These are phyloP conservation scores for Lagodon rhomboides DNA, from an alignment of 2,797 vertebrate species.

Conservation along the genomic window DNA sequence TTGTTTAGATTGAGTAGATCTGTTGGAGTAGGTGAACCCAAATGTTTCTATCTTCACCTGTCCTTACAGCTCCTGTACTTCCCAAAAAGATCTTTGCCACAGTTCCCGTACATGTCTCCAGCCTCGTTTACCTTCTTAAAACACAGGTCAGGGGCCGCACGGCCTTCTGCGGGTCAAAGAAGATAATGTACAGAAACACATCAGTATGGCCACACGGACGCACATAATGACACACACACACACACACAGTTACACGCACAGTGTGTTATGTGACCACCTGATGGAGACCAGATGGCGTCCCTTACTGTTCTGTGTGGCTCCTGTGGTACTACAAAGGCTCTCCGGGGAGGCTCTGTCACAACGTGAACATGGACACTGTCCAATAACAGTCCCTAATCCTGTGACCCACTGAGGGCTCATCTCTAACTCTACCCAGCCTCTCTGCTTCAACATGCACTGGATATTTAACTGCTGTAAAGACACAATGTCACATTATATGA, in stretches of 20 bases:
- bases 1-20: background rate
- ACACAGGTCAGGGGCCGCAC: conserved; percentile 90
- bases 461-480: conserved; percentile 5
- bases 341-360: conserved; percentile 52
- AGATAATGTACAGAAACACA: conserved; percentile 26
- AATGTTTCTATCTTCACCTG: conserved; percentile 82
- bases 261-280: conserved; percentile 54
- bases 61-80: conserved; percentile 90
- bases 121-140: conserved; percentile 94
- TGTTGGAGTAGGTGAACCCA: background rate
- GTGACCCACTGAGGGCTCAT: conserved; percentile 33
- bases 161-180: conserved; percentile 84
- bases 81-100: conserved; percentile 92
- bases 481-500: background rate
- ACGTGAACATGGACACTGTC: conserved; percentile 55
- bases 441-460: background rate
- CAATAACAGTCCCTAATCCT: conserved; percentile 54
- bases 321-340: conserved; percentile 66
- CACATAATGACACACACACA: background rate
- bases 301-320: conserved; percentile 62
- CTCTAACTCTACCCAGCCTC: conserved; percentile 7
- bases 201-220: conserved; percentile 16
- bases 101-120: conserved; percentile 96
- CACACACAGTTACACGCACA: conserved; percentile 19
- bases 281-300: conserved; percentile 72